Evolutionary conservation across 23 tunicate species (phyloP).

Genomic region (Ascidia mentula): DNA sequence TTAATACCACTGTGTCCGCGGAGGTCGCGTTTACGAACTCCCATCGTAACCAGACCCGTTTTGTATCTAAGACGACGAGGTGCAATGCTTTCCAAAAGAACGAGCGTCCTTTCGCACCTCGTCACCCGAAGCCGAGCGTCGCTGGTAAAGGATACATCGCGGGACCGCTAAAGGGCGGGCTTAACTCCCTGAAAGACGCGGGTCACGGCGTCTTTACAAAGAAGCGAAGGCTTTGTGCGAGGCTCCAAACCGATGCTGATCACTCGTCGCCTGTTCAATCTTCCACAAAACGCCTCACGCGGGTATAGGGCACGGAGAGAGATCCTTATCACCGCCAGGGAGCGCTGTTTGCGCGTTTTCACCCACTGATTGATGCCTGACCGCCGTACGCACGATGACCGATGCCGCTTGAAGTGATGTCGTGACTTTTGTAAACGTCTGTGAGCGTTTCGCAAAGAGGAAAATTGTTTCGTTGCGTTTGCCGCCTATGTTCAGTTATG

Average conservation of each 20-base stretch:
- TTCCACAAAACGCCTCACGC: too few relatives aligned
- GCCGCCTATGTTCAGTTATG: too few relatives aligned
- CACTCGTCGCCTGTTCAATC: background rate
- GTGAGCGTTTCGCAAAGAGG: too few relatives aligned
- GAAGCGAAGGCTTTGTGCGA: background rate
- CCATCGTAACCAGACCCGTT: background rate
- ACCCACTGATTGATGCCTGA: too few relatives aligned
- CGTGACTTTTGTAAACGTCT: too few relatives aligned
- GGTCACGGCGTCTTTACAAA: background rate
- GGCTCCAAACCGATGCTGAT: background rate
- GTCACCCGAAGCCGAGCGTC: background rate
- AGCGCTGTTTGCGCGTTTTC: background rate
- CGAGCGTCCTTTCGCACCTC: background rate
- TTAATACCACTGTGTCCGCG: background rate
- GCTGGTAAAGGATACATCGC: too few relatives aligned
- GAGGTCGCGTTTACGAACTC: too few relatives aligned
- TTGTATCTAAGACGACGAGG: background rate
- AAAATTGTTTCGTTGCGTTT: too few relatives aligned
- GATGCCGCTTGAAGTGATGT: background rate
- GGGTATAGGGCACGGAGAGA: too few relatives aligned
- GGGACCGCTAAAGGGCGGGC: background rate
- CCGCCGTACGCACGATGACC: background rate
- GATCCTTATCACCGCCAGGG: conserved; percentile 5
- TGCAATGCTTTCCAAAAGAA: background rate
- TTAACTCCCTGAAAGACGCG: background rate